Percentiles rank a stretch among this genome's conserved stretches.
Evolutionary conservation across 2,113 vertebrate genomes (phyloP).

Genomic region (Psittacula cyanocephala): DNA sequence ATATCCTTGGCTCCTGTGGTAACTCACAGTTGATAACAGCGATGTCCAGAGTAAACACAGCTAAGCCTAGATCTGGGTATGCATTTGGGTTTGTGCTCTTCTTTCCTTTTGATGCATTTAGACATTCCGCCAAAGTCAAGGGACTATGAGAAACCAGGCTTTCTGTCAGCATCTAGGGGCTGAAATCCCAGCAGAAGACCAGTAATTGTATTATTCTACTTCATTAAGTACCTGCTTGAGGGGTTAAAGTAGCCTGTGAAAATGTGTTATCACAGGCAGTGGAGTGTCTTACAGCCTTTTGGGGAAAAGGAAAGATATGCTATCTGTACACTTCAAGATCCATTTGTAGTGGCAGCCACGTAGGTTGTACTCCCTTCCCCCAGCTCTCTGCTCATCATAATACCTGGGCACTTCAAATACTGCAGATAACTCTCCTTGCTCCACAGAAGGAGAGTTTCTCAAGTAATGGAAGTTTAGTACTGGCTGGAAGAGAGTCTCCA

Average conservation of each 20-base stretch:
- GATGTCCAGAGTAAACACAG: conserved; percentile 48
- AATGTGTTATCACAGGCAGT: neutral
- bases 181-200: conserved; percentile 30
- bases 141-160: neutral
- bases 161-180: neutral
- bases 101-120: neutral
- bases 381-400: neutral
- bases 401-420: neutral
- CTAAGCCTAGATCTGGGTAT: conserved; percentile 51
- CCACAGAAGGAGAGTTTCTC: neutral
- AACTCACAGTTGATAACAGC: conserved; percentile 58
- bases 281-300: conserved; percentile 10
- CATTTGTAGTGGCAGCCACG: neutral
- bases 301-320: neutral
- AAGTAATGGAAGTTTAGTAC: neutral
- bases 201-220: conserved; percentile 22
- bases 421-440: neutral
- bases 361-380: neutral
- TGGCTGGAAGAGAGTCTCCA: neutral
- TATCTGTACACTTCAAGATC: conserved; percentile 17
- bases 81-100: neutral
- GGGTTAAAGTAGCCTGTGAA: conserved; percentile 54
- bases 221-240: conserved; percentile 33
- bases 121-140: conserved; percentile 8
- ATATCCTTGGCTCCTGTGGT: conserved; percentile 51